A percentile compares a stretch with the other conserved stretches of the same genome.
These are phyloP conservation scores for Seison nebaliae DNA, from an alignment of 1,140 invertebrate species.

Conservation along the genomic window DNA sequence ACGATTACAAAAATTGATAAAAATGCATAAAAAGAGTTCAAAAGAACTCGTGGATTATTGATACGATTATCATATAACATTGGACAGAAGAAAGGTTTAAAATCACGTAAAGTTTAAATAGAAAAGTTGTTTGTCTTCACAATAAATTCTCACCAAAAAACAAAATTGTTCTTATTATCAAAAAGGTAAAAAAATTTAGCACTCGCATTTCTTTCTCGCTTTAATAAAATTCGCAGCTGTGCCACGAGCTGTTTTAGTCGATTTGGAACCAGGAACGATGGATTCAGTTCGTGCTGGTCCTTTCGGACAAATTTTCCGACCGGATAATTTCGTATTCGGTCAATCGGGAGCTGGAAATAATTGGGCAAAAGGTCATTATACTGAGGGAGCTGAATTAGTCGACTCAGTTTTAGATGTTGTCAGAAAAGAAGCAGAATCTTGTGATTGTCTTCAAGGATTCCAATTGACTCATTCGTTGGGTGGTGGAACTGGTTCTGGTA, in stretches of 20 bases:
- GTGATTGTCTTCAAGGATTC: slow-evolving; percentile 50
- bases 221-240: too few relatives aligned
- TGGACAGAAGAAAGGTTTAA: too few relatives aligned
- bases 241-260: slow-evolving; percentile 58
- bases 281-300: slow-evolving; percentile 63
- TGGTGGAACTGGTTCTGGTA: slow-evolving; percentile 51
- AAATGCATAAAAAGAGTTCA: too few relatives aligned
- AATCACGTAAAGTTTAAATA: too few relatives aligned
- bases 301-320: slow-evolving; percentile 48
- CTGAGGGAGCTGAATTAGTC: slow-evolving; percentile 39
- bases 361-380: slow-evolving; percentile 70
- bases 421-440: slow-evolving; percentile 29
- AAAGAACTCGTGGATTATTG: too few relatives aligned
- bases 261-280: slow-evolving; percentile 77
- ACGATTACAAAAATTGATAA: too few relatives aligned
- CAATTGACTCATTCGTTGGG: slow-evolving; percentile 48
- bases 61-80: too few relatives aligned
- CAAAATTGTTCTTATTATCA: too few relatives aligned
- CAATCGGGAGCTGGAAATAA: slow-evolving; percentile 42
- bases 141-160: too few relatives aligned
- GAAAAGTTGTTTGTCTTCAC: too few relatives aligned
- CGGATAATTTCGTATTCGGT: slow-evolving; percentile 60
- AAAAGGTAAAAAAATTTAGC: too few relatives aligned
- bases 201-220: too few relatives aligned
- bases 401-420: slow-evolving; percentile 22